phyloP scores from a whole-genome alignment of 2,113 vertebrate species.

The Martes martes region DNA sequence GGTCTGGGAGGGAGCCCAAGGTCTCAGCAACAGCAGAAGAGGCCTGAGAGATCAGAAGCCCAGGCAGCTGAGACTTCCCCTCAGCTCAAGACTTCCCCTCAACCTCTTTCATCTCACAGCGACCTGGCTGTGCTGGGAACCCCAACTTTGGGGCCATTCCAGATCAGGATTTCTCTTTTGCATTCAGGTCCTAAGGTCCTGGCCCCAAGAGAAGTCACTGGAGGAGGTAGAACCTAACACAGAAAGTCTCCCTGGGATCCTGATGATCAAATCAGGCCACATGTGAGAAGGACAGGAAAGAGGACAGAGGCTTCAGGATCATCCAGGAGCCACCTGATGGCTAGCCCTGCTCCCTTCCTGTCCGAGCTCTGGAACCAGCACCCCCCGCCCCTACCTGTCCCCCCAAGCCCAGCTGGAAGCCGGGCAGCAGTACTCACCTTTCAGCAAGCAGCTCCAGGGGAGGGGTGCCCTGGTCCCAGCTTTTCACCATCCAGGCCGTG shows the following conservation, averaged over 20 bases:
- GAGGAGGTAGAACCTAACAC: background rate
- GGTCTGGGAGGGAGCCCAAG: conserved; percentile 10
- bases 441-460: conserved; percentile 94
- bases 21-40: background rate
- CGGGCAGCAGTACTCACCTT: conserved; percentile 81
- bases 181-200: background rate
- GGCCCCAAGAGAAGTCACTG: background rate
- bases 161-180: background rate
- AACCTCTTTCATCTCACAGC: background rate
- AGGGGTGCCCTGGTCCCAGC: conserved; percentile 91
- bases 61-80: background rate
- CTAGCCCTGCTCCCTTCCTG: background rate
- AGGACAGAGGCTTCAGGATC: background rate
- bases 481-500: conserved; percentile 95
- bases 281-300: background rate
- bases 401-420: background rate
- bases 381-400: too few species aligned
- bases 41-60: background rate
- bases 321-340: background rate
- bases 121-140: background rate
- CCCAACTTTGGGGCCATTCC: background rate
- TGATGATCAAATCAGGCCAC: background rate
- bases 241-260: background rate
- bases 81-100: background rate
- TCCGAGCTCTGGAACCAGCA: background rate